Base-by-base conservation (phyloP, 2,113 vertebrate genomes). In the Crotalus tigris region DNA sequence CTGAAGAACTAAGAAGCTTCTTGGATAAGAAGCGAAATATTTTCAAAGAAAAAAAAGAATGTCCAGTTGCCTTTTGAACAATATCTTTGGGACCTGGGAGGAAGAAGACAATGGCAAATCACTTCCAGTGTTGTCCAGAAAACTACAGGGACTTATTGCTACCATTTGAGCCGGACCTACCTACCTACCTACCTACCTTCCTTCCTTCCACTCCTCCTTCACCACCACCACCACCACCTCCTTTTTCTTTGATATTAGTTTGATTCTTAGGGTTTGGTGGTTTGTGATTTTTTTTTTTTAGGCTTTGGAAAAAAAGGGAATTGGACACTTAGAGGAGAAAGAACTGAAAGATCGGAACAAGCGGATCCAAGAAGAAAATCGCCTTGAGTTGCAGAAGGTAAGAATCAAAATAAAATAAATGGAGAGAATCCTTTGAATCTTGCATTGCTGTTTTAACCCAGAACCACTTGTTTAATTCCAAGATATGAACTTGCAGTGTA, bases 331-430 rank as follows among this genome's bases (percentile, higher is more conserved):
- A 12, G 98, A 98, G 4, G 99, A 99, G 94, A 99, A 99, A 92
- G 99, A 99, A 6, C 97, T 99, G 57, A 99, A 99, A 95, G 99
- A 99, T 19, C 97, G 99, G 13, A 99, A 99, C 97, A 99, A 99
- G 95, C 95, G 97, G 64, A 99, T 99, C 95, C 99, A 99, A 96
- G 99, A 99, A 94, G 99, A 99, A 88, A 99, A 99, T 91, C 98
- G 99, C 13, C 97, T 99, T 95, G 99, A 99, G 95, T 97, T 99
- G 89, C 99, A 99, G 96, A 99, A 99, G 98, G 99, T 99, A 93
- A 85, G 95, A 13, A 26, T 0, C 1, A n/a, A 46, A 33, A 55
- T 23, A 13, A 75, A 29, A 26, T 3, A 29, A 23, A 13, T 3
- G n/a, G 58, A n/a, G 44, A 23, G 75, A 46, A 19, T 26, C 10